These are phyloP conservation scores for Digitonthophagus gazella DNA, from an alignment of 2,888 invertebrate genomes.

Conservation along the genomic window DNA sequence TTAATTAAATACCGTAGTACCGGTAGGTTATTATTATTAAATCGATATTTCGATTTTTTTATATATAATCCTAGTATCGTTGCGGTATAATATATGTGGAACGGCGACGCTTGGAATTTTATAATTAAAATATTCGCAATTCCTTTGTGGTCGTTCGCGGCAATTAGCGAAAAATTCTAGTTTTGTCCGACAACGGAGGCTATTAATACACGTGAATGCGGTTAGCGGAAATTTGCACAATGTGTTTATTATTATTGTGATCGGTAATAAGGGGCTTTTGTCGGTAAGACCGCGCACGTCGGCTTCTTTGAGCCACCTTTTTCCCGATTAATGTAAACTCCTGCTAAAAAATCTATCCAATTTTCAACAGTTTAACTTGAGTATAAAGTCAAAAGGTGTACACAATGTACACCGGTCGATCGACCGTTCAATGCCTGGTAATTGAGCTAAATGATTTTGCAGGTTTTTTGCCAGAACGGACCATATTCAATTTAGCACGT, in stretches of 20 bases:
- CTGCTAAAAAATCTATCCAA: slow-evolving; percentile 17
- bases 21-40: background rate
- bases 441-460: slow-evolving; percentile 22
- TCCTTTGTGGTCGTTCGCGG: background rate
- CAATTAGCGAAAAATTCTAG: background rate
- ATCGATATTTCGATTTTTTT: background rate
- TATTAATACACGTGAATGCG: slow-evolving; percentile 13
- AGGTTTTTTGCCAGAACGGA: slow-evolving; percentile 5
- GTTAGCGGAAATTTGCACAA: slow-evolving; percentile 21
- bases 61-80: too few relatives aligned
- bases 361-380: slow-evolving; percentile 19
- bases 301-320: slow-evolving; percentile 13
- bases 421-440: slow-evolving; percentile 13
- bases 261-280: slow-evolving; percentile 19
- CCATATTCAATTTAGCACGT: slow-evolving; percentile 16
- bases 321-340: slow-evolving; percentile 19
- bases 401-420: slow-evolving; percentile 17
- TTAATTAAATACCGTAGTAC: background rate
- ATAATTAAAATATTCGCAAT: background rate
- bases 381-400: slow-evolving; percentile 18
- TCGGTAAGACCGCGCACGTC: slow-evolving; percentile 7
- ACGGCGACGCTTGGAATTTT: background rate
- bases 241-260: slow-evolving; percentile 20
- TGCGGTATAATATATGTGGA: background rate
- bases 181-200: background rate